Percentiles rank a stretch among this genome's conserved stretches.
These are phyloP conservation scores for Rallus crepitans DNA, from an alignment of 2,797 vertebrate species.

Conservation along the genomic window DNA sequence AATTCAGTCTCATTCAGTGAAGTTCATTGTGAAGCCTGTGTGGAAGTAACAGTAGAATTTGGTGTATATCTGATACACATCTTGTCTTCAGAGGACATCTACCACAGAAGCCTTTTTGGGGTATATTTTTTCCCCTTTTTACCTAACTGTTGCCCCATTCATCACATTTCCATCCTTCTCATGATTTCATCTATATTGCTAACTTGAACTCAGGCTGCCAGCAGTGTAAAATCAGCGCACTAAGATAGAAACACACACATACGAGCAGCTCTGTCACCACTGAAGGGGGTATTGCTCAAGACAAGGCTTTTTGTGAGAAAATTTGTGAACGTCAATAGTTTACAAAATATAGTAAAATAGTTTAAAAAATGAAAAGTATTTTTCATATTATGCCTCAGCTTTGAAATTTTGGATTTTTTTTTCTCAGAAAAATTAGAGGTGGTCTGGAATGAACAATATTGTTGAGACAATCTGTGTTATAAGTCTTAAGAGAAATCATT, in stretches of 20 bases:
- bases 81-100: background rate
- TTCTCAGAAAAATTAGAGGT: background rate
- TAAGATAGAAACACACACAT: background rate
- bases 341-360: background rate
- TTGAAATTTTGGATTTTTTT: background rate
- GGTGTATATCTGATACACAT: background rate
- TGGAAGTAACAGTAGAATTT: background rate
- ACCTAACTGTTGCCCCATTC: background rate
- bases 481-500: background rate
- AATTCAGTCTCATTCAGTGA: background rate
- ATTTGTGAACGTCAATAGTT: background rate
- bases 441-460: background rate
- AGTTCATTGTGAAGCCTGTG: background rate
- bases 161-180: background rate
- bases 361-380: background rate
- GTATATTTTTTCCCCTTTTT: background rate
- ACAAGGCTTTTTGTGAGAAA: constrained; percentile 1
- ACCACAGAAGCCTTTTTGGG: background rate
- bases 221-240: constrained; percentile 20
- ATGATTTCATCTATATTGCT: background rate
- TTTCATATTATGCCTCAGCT: background rate
- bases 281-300: background rate
- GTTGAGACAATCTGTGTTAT: background rate
- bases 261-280: background rate
- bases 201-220: background rate